Percentiles rank a stretch among this genome's conserved stretches.
phyloP scores from a whole-genome alignment of 1,140 invertebrate genomes.

The Megalonaias nervosa region DNA sequence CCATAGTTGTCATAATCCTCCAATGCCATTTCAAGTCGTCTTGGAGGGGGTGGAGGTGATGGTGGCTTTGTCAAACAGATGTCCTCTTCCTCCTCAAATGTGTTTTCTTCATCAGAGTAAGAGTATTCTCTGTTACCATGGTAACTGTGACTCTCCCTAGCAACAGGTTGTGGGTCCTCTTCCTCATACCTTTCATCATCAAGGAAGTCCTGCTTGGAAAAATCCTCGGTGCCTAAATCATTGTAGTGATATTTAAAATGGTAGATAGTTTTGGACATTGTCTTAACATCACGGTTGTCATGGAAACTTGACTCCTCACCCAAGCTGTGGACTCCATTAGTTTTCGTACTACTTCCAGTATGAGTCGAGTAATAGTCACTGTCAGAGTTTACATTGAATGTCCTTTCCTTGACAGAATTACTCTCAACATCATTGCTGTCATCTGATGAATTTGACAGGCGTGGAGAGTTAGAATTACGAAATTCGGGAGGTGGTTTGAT shows the following conservation, averaged over 20 bases:
- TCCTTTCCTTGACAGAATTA: constrained; percentile 32
- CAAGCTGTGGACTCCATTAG: neutral
- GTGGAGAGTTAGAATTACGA: constrained; percentile 23
- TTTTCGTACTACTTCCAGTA: constrained; percentile 31
- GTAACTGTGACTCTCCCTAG: no score
- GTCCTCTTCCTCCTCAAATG: constrained; percentile 28
- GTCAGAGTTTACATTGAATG: constrained; percentile 32
- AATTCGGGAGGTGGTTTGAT: constrained; percentile 29
- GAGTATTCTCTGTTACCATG: constrained; percentile 6
- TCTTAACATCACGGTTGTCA: constrained; percentile 5
- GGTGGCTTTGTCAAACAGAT: constrained; percentile 11
- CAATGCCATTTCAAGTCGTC: constrained; percentile 5
- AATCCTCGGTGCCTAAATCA: constrained; percentile 16
- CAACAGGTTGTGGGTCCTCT: no score
- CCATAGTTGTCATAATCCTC: no score
- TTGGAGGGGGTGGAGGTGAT: constrained; percentile 14
- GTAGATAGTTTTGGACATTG: neutral
- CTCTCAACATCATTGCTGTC: constrained; percentile 25
- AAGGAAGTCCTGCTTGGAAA: constrained; percentile 23
- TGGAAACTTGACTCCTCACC: neutral
- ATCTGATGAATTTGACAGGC: constrained; percentile 29
- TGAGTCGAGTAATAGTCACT: constrained; percentile 33
- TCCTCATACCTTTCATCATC: constrained; percentile 3
- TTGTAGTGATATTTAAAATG: constrained; percentile 35
- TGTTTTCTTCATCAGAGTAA: constrained; percentile 37